These are phyloP conservation scores for Bugula neritina DNA, from an alignment of 2,888 invertebrate species.

Conservation along the genomic window DNA sequence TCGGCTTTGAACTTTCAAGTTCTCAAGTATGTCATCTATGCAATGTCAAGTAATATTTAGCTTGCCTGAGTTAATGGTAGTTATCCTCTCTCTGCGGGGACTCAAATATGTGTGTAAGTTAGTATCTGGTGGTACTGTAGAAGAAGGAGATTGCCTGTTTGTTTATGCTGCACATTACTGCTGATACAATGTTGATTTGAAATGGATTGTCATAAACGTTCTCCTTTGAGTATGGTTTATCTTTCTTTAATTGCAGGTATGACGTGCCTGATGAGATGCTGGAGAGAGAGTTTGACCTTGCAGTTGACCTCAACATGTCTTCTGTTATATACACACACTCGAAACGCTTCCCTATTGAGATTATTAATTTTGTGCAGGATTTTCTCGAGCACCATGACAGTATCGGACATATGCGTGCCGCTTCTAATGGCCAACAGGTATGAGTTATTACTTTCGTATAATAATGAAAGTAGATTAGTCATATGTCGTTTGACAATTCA, in stretches of 20 bases:
- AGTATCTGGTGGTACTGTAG: too few species aligned
- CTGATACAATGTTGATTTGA: too few species aligned
- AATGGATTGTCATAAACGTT: too few species aligned
- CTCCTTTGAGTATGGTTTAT: too few species aligned
- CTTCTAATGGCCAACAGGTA: slow-evolving; percentile 57
- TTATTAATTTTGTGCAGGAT: slow-evolving; percentile 72
- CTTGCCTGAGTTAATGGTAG: too few species aligned
- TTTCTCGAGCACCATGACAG: slow-evolving; percentile 78
- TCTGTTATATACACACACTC: slow-evolving; percentile 90
- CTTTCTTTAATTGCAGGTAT: slow-evolving; percentile 54
- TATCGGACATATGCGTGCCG: slow-evolving; percentile 64
- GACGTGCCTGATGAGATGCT: slow-evolving; percentile 58
- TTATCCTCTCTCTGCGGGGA: too few species aligned
- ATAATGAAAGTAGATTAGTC: too few species aligned
- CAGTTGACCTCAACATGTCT: slow-evolving; percentile 73
- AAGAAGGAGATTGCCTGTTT: too few species aligned
- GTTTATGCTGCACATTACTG: too few species aligned
- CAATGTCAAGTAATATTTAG: too few species aligned
- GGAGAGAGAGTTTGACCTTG: slow-evolving; percentile 62
- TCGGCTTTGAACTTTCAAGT: slow-evolving; percentile 77
- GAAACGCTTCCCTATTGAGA: slow-evolving; percentile 80
- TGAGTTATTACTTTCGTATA: slow-evolving; percentile 23
- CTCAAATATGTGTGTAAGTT: too few species aligned
- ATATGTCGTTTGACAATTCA: too few species aligned
- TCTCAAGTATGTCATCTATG: slow-evolving; percentile 57